Conservation (phyloP, 1,140 invertebrate species). For the Phymastichus coffea region DNA sequence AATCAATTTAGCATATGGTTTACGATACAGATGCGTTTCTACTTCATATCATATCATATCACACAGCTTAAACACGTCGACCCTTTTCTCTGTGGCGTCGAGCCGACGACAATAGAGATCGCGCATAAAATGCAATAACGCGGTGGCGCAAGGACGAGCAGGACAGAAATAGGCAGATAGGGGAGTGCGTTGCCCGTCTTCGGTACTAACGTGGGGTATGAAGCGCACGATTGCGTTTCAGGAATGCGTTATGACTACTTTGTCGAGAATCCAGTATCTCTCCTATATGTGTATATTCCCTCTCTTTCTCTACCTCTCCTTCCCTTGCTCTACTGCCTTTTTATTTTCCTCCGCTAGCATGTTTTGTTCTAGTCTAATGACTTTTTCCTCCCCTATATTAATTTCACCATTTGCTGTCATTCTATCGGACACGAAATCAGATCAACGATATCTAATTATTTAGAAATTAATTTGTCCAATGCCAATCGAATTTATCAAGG, state of each 20-base stretch:
- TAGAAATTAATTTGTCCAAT: no score
- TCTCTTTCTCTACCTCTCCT: slow-evolving; percentile 10
- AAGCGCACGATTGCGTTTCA: slow-evolving; percentile 48
- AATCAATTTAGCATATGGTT: slow-evolving; percentile 22
- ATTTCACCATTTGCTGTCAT: not conserved
- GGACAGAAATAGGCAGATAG: not conserved
- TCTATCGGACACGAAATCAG: not conserved
- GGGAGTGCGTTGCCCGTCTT: no score
- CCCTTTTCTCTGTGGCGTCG: slow-evolving; percentile 11
- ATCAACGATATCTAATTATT: no score
- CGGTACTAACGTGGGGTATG: slow-evolving; percentile 43
- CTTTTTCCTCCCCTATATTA: not conserved
- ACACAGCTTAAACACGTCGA: slow-evolving; percentile 1
- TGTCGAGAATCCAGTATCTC: slow-evolving; percentile 48
- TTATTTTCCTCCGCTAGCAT: not conserved
- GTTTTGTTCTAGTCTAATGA: not conserved
- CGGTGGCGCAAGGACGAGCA: slow-evolving; percentile 30
- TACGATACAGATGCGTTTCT: slow-evolving; percentile 4
- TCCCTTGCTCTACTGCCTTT: not conserved
- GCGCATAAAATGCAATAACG: slow-evolving; percentile 52
- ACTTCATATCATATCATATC: no score
- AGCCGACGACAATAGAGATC: slow-evolving; percentile 32
- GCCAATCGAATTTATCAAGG: no score
- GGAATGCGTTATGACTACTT: slow-evolving; percentile 55
- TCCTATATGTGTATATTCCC: slow-evolving; percentile 30